These are phyloP conservation scores for Nephrotoma flavescens DNA, from an alignment of 2,888 invertebrate species.

Conservation along the genomic window DNA sequence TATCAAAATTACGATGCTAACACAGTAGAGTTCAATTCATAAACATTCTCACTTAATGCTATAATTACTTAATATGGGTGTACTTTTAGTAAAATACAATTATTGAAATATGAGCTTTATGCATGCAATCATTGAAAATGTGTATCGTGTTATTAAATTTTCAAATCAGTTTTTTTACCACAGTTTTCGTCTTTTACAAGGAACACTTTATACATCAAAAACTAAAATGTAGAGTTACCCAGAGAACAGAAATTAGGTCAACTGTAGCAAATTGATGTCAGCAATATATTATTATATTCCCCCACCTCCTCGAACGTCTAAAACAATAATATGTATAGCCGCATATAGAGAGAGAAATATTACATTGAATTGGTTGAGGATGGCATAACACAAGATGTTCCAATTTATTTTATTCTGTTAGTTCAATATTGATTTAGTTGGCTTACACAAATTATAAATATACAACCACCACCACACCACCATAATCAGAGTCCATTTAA, in stretches of 20 bases:
- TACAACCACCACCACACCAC: background rate
- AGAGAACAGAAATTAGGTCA: background rate
- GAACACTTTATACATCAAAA: no score
- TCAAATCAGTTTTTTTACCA: no score
- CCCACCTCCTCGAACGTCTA: background rate
- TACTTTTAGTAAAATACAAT: no score
- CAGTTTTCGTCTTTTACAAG: no score
- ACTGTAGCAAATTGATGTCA: background rate
- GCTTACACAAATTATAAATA: background rate
- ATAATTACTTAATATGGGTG: no score
- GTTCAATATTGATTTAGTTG: background rate
- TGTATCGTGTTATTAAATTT: no score
- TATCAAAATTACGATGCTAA: no score
- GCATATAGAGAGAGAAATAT: background rate
- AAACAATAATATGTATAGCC: background rate
- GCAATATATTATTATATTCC: background rate
- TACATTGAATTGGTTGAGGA: background rate
- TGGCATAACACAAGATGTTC: background rate
- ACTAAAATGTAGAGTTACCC: no score
- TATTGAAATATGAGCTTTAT: no score
- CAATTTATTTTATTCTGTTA: background rate
- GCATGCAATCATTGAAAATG: no score
- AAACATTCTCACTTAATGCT: no score
- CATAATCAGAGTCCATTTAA: background rate
- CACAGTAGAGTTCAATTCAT: no score